Conservation (phyloP, 2,113 vertebrate genomes). For the Otocyon megalotis region DNA sequence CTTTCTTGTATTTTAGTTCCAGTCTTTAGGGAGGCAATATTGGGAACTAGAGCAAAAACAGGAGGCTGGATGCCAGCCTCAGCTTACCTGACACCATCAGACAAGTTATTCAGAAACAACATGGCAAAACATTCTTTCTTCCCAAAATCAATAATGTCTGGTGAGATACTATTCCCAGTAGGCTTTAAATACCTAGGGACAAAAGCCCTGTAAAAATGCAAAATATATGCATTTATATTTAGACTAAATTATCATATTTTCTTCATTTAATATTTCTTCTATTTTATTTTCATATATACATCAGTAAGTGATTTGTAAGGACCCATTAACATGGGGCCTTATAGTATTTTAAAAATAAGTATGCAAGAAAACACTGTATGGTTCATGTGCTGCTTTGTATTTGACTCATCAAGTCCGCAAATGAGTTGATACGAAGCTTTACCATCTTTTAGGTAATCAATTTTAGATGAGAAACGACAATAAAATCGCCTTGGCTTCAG, state of each 20-base stretch:
- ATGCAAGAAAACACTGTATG: background rate
- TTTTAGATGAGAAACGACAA: slow-evolving; percentile 6
- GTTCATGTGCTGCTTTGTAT: background rate
- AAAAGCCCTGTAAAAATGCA: background rate
- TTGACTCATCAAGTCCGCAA: background rate
- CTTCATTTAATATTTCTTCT: background rate
- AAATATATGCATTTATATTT: background rate
- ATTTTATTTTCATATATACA: background rate
- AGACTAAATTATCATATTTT: background rate
- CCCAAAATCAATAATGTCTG: background rate
- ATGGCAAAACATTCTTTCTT: background rate
- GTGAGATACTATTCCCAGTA: background rate
- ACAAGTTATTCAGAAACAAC: background rate
- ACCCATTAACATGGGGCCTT: background rate
- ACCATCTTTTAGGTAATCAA: background rate
- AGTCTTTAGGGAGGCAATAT: background rate
- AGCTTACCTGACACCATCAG: background rate
- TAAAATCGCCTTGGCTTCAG: background rate
- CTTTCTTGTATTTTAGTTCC: background rate
- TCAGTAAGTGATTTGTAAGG: background rate
- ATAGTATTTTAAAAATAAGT: slow-evolving; percentile 3
- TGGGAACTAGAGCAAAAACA: background rate
- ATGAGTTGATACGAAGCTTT: background rate
- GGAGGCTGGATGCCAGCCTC: background rate
- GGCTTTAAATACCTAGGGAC: background rate